These are phyloP conservation scores for Osedax frankpressi DNA, from an alignment of 2,888 invertebrate genomes.

Conservation along the genomic window DNA sequence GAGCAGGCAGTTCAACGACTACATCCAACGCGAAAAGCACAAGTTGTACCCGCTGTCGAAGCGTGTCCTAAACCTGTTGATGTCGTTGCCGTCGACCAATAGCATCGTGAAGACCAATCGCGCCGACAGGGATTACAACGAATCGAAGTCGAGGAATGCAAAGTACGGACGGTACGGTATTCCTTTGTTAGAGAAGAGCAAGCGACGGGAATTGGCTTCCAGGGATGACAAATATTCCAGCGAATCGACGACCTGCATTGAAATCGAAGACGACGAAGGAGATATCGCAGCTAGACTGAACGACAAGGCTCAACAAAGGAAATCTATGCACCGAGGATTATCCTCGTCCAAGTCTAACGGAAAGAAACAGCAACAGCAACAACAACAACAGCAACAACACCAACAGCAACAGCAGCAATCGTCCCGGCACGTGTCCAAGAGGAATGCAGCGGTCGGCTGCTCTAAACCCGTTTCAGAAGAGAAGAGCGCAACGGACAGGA, in stretches of 20 bases:
- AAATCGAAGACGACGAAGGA: not conserved
- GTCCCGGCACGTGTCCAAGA: no score
- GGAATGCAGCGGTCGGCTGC: no score
- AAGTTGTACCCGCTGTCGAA: not conserved
- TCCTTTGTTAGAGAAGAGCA: not conserved
- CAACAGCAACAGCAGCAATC: no score
- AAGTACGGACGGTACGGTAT: not conserved
- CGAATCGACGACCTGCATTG: not conserved
- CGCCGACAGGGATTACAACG: not conserved
- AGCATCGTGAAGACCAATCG: not conserved
- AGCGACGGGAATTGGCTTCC: not conserved
- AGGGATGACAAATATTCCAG: not conserved
- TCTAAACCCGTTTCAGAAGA: not conserved
- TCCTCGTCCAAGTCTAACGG: not conserved
- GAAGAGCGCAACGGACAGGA: not conserved
- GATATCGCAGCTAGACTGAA: no score
- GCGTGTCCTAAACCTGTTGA: not conserved
- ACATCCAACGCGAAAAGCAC: not conserved
- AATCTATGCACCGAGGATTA: no score
- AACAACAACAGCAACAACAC: no score
- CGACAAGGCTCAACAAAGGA: not conserved
- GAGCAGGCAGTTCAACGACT: not conserved
- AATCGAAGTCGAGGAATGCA: not conserved
- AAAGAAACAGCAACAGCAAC: not conserved
- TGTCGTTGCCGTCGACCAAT: not conserved